Percentiles rank a stretch among this genome's conserved stretches.
Evolutionary conservation across 2,113 vertebrate species (phyloP).

Genomic region (Corythaixoides concolor): DNA sequence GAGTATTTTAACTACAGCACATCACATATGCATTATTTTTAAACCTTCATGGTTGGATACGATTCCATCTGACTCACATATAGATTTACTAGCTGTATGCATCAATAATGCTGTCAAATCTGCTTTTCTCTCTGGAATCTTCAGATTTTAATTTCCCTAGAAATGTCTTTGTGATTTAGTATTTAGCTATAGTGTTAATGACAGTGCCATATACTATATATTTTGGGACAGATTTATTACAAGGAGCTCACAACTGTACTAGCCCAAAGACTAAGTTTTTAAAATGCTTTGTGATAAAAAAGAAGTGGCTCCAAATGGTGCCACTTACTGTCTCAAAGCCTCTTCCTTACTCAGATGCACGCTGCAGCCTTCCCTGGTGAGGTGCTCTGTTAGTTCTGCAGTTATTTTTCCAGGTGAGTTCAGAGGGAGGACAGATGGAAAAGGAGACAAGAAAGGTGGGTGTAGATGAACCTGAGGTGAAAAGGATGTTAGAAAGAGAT

Average conservation of each 20-base stretch:
- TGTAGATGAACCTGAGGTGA: neutral
- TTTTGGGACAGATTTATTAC: neutral
- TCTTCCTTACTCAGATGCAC: neutral
- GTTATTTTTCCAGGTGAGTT: neutral
- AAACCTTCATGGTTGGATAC: neutral
- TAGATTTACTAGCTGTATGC: neutral
- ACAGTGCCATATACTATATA: neutral
- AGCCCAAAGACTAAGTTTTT: neutral
- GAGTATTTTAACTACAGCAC: neutral
- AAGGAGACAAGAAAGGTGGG: neutral
- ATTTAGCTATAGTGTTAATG: neutral
- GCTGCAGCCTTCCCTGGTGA: neutral
- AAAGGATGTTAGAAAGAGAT: neutral
- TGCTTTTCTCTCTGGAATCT: neutral
- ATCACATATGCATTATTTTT: neutral
- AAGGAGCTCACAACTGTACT: neutral
- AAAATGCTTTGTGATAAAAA: neutral
- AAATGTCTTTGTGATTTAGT: neutral
- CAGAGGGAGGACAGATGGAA: neutral
- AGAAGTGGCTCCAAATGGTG: neutral
- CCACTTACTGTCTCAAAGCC: neutral
- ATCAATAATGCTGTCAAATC: neutral
- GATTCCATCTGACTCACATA: neutral
- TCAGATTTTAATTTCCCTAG: neutral
- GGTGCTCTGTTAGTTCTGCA: neutral